Conservation (phyloP, 37 sponge, comb jelly and placozoan species). For the Aplysina aerophoba region DNA sequence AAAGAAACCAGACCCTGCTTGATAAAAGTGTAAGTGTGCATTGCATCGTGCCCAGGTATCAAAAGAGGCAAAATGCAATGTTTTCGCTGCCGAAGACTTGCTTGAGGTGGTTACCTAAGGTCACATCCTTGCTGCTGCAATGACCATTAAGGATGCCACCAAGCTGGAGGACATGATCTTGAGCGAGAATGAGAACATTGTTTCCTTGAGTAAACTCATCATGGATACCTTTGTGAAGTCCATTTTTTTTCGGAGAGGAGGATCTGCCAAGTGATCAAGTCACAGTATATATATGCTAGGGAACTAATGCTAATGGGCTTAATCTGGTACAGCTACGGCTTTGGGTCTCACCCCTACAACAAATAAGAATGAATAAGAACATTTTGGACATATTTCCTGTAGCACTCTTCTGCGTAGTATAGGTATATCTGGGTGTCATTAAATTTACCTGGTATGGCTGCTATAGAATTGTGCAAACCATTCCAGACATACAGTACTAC, state of each 20-base stretch:
- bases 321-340: constrained; percentile 1
- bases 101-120: constrained; percentile 18
- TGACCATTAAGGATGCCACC: constrained; percentile 27
- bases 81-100: constrained; percentile 45
- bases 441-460: constrained; percentile 12
- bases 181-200: not conserved
- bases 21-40: too few species aligned
- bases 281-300: constrained; percentile 6
- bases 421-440: too few species aligned
- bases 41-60: constrained; percentile 46
- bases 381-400: too few species aligned
- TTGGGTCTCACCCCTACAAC: constrained; percentile 28
- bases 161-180: constrained; percentile 11
- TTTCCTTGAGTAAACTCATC: constrained; percentile 17
- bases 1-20: too few species aligned
- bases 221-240: constrained; percentile 10
- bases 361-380: not conserved
- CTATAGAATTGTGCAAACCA: constrained; percentile 3
- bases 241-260: constrained; percentile 13
- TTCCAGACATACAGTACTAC: not conserved
- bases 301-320: constrained; percentile 25
- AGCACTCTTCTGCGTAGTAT: too few species aligned
- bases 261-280: constrained; percentile 16
- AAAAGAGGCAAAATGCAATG: constrained; percentile 9
- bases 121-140: constrained; percentile 48